Evolutionary conservation across 2,113 vertebrate species (phyloP).

Genomic region (Calidris pygmaea): DNA sequence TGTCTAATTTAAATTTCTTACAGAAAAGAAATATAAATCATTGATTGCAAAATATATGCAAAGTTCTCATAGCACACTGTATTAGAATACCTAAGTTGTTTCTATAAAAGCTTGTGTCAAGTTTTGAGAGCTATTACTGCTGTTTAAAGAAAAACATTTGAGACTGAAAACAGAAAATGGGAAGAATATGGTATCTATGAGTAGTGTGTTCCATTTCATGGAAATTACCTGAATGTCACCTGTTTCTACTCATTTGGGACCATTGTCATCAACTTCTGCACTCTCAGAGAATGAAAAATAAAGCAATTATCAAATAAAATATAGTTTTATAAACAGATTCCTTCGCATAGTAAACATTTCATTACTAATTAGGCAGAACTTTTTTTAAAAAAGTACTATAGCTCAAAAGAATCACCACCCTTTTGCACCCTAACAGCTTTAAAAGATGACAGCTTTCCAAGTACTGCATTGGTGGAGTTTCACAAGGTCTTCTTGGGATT

Average conservation of each 20-base stretch:
- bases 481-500: constrained; percentile 8
- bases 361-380: background rate
- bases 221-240: background rate
- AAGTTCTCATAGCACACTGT: background rate
- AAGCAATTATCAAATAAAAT: background rate
- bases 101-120: background rate
- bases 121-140: background rate
- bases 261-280: background rate
- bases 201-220: background rate
- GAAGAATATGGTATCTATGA: background rate
- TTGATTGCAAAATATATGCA: background rate
- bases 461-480: background rate
- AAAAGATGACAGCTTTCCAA: background rate
- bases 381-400: background rate
- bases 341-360: background rate
- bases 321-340: background rate
- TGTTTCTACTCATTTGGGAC: background rate
- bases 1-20: background rate
- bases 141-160: background rate
- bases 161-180: background rate
- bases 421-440: background rate
- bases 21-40: background rate
- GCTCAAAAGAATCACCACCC: background rate
- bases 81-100: background rate
- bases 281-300: background rate